These are phyloP conservation scores for Drosophila mimetica DNA, from an alignment of 2,888 invertebrate genomes.

Conservation along the genomic window DNA sequence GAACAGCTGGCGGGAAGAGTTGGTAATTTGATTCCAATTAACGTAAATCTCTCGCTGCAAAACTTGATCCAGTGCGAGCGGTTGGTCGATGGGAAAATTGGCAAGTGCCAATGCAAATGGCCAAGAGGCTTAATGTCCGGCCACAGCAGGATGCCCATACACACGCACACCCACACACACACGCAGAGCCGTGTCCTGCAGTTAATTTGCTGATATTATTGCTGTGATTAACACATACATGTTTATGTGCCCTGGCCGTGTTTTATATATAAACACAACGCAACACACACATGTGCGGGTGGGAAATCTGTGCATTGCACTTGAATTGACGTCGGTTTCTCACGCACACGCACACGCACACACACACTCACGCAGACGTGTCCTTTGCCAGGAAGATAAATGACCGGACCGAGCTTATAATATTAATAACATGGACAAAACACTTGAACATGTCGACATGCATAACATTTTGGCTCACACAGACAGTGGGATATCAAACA, in stretches of 20 bases:
- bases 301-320: slow-evolving; percentile 60
- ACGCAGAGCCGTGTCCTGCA: slow-evolving; percentile 59
- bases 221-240: slow-evolving; percentile 78
- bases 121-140: slow-evolving; percentile 42
- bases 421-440: slow-evolving; percentile 80
- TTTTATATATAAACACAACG: slow-evolving; percentile 67
- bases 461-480: slow-evolving; percentile 69
- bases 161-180: slow-evolving; percentile 12
- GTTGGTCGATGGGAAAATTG: slow-evolving; percentile 45
- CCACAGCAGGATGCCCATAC: slow-evolving; percentile 34
- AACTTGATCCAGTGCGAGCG: slow-evolving; percentile 6
- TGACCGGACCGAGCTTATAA: slow-evolving; percentile 73
- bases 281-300: slow-evolving; percentile 1
- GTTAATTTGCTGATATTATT: slow-evolving; percentile 79
- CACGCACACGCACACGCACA: slow-evolving; percentile 37
- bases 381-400: slow-evolving; percentile 75
- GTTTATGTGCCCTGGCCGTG: slow-evolving; percentile 70
- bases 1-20: slow-evolving; percentile 8
- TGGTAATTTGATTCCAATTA: slow-evolving; percentile 43
- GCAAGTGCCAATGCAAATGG: slow-evolving; percentile 52
- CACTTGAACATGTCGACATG: slow-evolving; percentile 77
- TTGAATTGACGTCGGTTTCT: slow-evolving; percentile 46
- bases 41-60: slow-evolving; percentile 26
- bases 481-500: slow-evolving; percentile 31
- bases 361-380: slow-evolving; percentile 23